Base-by-base conservation (phyloP, 2,797 vertebrate species). In the Typhlichthys eigenmanni region DNA sequence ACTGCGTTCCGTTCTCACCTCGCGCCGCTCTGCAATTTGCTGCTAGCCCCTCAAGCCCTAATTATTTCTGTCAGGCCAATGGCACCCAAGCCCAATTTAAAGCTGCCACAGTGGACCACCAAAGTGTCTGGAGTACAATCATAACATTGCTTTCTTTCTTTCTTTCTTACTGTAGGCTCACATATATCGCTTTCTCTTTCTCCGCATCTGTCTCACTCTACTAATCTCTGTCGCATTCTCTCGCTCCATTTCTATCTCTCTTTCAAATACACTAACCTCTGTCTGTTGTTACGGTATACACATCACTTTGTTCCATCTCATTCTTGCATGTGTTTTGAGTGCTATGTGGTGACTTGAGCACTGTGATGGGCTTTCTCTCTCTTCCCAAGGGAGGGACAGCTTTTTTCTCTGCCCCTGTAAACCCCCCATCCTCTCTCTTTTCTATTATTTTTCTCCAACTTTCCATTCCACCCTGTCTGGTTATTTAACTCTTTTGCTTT, bases 61-160 rank as follows among this genome's bases (percentile, higher is more conserved):
- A 90, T 90, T 90, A 87, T 89, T 88, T 87, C 83, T 88, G 87
- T 87, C 85, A 88, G 73, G 78, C 86, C 84, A 84, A 61, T 86
- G 83, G 85, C 83, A 80, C 78, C 82, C 65, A 78, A 71, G 78
- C 72, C 86, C 86, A 88, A 89, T 89, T 87, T 90, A 85, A 89
- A 87, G 75, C 74, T 65, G 79, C 76, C 84, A 87, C 80, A 60
- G 71, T 75, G 81, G 79, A 82, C 84, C 80, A 75, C 78, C 79
- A 77, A 75, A 86, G 81, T 81, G 78, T 87, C 80, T 84, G 46
- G 78, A 82, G 81, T 78, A 78, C 80, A 84, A 85, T 86, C 83
- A 84, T 79, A 84, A 76, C 67, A 78, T 81, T 74, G 76, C 76
- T 85, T 24, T 80, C 79, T 60, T n/a, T 8, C 76, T 69, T 58